Evolutionary conservation across 2,888 invertebrate genomes (phyloP).

Genomic region (Pelosia muscerda): DNA sequence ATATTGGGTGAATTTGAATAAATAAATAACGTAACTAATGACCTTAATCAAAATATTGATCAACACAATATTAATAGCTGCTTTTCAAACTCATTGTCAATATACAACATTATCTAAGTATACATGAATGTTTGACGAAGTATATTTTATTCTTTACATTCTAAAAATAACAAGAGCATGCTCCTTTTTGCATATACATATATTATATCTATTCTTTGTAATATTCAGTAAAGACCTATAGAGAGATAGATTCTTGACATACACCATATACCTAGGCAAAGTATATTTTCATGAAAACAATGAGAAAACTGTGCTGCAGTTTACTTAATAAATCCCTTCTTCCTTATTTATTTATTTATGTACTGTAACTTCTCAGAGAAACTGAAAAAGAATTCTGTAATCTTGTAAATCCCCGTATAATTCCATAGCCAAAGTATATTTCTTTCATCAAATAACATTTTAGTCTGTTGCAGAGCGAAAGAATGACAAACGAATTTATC

Average conservation of each 20-base stretch:
- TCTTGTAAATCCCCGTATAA: not conserved
- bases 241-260: not conserved
- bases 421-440: not conserved
- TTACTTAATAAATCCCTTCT: not conserved
- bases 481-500: constrained; percentile 26
- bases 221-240: not conserved
- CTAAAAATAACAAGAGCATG: not conserved
- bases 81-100: not conserved
- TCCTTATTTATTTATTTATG: not conserved
- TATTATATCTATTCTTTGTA: not conserved
- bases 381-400: not conserved
- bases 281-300: not conserved
- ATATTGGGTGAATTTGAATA: not conserved
- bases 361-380: not conserved
- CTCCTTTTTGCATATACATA: not conserved
- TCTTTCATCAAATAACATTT: not conserved
- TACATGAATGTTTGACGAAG: not conserved
- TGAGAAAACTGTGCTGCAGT: not conserved
- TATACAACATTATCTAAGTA: not conserved
- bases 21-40: not conserved
- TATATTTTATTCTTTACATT: not conserved
- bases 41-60: not conserved
- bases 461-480: not conserved
- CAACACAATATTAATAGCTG: not conserved
- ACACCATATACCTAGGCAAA: not conserved